These are phyloP conservation scores for Distichodus sexfasciatus DNA, from an alignment of 2,797 vertebrate genomes.

Conservation along the genomic window DNA sequence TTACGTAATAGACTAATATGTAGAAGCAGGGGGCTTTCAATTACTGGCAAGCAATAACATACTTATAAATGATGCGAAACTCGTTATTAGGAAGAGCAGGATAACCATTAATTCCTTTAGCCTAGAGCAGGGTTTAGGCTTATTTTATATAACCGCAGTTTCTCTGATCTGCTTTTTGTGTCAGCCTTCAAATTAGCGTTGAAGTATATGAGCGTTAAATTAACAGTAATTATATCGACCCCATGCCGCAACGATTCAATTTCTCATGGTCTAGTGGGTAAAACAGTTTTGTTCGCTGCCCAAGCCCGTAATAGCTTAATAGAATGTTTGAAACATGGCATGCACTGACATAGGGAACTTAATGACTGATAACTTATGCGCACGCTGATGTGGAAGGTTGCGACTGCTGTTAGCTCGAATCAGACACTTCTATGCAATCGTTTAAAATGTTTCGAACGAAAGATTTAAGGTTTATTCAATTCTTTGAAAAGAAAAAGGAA, in stretches of 20 bases:
- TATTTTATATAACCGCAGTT: slow-evolving; percentile 18
- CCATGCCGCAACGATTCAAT: slow-evolving; percentile 94
- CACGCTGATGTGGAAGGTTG: slow-evolving; percentile 16
- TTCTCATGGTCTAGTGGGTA: slow-evolving; percentile 88
- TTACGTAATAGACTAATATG: slow-evolving; percentile 99
- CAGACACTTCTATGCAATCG: too few relatives aligned
- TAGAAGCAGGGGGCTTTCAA: slow-evolving; percentile 97
- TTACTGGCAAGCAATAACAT: slow-evolving; percentile 97
- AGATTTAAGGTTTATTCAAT: too few relatives aligned
- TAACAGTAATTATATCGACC: slow-evolving; percentile 98
- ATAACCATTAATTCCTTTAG: slow-evolving; percentile 84
- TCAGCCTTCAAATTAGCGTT: slow-evolving; percentile 89
- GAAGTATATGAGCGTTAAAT: slow-evolving; percentile 96
- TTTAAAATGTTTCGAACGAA: too few relatives aligned
- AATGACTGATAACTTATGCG: slow-evolving; percentile 23
- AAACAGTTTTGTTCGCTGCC: slow-evolving; percentile 52
- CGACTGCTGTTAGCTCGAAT: background rate
- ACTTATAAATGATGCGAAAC: slow-evolving; percentile 93
- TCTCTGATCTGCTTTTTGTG: slow-evolving; percentile 43
- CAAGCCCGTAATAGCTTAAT: slow-evolving; percentile 20
- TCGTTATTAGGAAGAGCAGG: slow-evolving; percentile 87
- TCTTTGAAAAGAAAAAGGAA: too few relatives aligned
- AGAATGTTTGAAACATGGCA: slow-evolving; percentile 53
- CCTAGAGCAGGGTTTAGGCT: slow-evolving; percentile 63
- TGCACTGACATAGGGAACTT: slow-evolving; percentile 36